These are phyloP conservation scores for Scrobipalpa atriplicella DNA, from an alignment of 2,888 invertebrate genomes.

Conservation along the genomic window DNA sequence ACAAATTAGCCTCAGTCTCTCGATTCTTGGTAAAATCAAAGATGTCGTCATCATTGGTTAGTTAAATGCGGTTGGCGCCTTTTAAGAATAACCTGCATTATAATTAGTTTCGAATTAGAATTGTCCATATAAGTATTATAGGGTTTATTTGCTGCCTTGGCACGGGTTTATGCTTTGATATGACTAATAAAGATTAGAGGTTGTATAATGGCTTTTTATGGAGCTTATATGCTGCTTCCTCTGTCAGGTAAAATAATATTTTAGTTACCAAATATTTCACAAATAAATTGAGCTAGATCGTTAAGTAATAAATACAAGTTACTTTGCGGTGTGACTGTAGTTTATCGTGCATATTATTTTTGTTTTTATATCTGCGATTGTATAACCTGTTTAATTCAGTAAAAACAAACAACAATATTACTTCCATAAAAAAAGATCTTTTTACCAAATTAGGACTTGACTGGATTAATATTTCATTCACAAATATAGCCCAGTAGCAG, in stretches of 20 bases:
- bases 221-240: too few species aligned
- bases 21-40: slow-evolving; percentile 1
- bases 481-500: slow-evolving; percentile 11
- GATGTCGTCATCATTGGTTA: background rate
- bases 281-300: too few species aligned
- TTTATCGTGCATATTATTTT: too few species aligned
- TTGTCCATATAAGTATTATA: background rate
- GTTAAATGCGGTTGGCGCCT: background rate
- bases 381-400: background rate
- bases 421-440: background rate
- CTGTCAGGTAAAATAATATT: too few species aligned
- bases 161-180: background rate
- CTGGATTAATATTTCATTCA: background rate
- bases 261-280: too few species aligned
- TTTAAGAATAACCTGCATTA: slow-evolving; percentile 5
- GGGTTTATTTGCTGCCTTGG: slow-evolving; percentile 1
- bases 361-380: too few species aligned
- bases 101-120: slow-evolving; percentile 8
- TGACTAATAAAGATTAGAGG: background rate
- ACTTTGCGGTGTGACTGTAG: too few species aligned
- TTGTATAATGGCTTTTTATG: too few species aligned
- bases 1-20: background rate
- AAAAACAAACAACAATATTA: background rate
- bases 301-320: too few species aligned
- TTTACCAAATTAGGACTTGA: background rate